A percentile compares a stretch with the other conserved stretches of the same genome.
phyloP scores from a whole-genome alignment of 2,797 vertebrate genomes.

The Poecile montanus region DNA sequence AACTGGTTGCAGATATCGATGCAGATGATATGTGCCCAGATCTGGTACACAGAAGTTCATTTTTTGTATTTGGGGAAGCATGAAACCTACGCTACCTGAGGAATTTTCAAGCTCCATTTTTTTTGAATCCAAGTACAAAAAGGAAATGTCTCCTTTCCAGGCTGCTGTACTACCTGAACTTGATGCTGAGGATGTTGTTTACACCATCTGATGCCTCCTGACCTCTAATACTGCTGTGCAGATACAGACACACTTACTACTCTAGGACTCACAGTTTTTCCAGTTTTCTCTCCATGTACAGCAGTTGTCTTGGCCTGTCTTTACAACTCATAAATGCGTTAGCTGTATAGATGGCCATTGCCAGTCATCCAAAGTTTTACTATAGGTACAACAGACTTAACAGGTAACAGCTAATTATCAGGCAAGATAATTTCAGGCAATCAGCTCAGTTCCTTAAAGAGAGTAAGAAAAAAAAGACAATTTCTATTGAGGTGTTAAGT shows the following conservation, averaged over 20 bases:
- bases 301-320: not conserved
- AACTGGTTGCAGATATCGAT: not conserved
- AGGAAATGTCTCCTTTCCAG: not conserved
- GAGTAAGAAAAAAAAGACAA: not conserved
- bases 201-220: not conserved
- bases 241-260: not conserved
- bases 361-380: not conserved
- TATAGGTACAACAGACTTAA: not conserved
- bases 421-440: constrained; percentile 10
- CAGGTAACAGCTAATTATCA: constrained; percentile 12
- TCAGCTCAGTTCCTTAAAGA: not conserved
- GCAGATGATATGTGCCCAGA: rapidly evolving
- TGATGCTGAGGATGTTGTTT: not conserved
- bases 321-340: not conserved
- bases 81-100: not conserved
- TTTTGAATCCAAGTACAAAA: not conserved
- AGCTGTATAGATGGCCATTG: not conserved
- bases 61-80: not conserved
- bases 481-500: constrained; percentile 12
- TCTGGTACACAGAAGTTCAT: not conserved
- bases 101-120: not conserved
- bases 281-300: not conserved
- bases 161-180: not conserved
- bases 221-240: not conserved
- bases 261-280: not conserved